phyloP scores from a whole-genome alignment of 2,888 invertebrate species.

The Hanleya hanleyi region DNA sequence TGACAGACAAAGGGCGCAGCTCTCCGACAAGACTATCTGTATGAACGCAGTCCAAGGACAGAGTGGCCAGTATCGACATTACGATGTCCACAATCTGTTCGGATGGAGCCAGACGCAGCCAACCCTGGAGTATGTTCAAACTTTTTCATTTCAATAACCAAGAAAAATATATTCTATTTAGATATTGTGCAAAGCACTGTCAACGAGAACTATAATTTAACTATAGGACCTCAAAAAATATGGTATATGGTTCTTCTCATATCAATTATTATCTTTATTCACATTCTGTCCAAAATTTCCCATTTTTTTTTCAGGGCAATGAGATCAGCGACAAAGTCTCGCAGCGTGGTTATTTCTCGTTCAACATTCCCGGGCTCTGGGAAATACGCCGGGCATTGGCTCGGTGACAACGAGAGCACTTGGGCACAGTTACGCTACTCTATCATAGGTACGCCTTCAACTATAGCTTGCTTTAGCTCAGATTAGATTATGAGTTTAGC shows the following conservation, averaged over 20 bases:
- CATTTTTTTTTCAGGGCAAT: slow-evolving; percentile 25
- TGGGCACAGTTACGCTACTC: slow-evolving; percentile 59
- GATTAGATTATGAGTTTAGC: no score
- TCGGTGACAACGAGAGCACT: slow-evolving; percentile 32
- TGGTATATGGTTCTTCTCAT: no score
- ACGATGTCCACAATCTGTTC: slow-evolving; percentile 69
- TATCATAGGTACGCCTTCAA: slow-evolving; percentile 26
- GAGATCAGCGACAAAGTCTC: slow-evolving; percentile 50
- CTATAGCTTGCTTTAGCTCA: no score
- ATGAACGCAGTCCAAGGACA: slow-evolving; percentile 72
- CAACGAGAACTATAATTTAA: no score
- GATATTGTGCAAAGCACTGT: no score
- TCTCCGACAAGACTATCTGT: slow-evolving; percentile 68
- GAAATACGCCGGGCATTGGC: slow-evolving; percentile 81
- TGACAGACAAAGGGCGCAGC: slow-evolving; percentile 26
- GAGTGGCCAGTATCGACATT: slow-evolving; percentile 54
- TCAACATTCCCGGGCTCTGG: slow-evolving; percentile 73
- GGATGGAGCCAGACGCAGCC: slow-evolving; percentile 80
- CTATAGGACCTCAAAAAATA: no score
- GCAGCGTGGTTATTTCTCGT: slow-evolving; percentile 65
- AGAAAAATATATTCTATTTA: neutral
- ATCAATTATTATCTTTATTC: no score
- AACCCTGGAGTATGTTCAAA: slow-evolving; percentile 76
- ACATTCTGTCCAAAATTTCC: no score
- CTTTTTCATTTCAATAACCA: no score